Base-by-base conservation (phyloP, 2,888 invertebrate genomes). In the Drosophila peninsularis region DNA sequence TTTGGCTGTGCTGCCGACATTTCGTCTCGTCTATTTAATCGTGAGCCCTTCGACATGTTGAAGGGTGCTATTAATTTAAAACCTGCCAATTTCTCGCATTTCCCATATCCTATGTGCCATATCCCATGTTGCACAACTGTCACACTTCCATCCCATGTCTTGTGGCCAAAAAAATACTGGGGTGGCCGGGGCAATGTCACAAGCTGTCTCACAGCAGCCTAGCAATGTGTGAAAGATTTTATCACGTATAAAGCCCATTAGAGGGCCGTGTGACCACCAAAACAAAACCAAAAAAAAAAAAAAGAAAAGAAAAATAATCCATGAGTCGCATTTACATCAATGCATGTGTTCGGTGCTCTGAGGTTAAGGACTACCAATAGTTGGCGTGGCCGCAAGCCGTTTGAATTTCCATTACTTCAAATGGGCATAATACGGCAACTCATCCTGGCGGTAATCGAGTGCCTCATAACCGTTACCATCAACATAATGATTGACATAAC, bases 401-500 rank as follows among this genome's bases (percentile, higher is more conserved):
- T 83, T 70, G 78, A 83, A 62, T 75, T 70, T 72, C 78, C 75
- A 81, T 83, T 81, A 81, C 67, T 41, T 55, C 42, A 60, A 80
- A 81, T 78, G 78, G 78, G 61, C 63, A 63, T 80, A 70, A 80
- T 80, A 72, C 62, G 78, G 72, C 71, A 78, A 78, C 81, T 80
- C 81, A 80, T 83, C 81, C 62, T 78, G 70, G 47, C 81, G 75
- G 69, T 80, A 85, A 82, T 72, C 77, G 86, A 80, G 58, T 80
- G 71, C 45, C 67, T 50, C 80, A 82, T 82, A 82, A 83, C 78
- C 80, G 71, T 86, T 60, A 78, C 78, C 80, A 82, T 86, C 72
- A 86, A 75, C 78, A 73, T 83, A 83, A 81, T 81, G 83, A 83
- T 80, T 83, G 81, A 71, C 80, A 82, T 86, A 80, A 86, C 86